These are phyloP conservation scores for Panagrolaimus sp. DNA, from an alignment of 1,140 invertebrate genomes.

Conservation along the genomic window DNA sequence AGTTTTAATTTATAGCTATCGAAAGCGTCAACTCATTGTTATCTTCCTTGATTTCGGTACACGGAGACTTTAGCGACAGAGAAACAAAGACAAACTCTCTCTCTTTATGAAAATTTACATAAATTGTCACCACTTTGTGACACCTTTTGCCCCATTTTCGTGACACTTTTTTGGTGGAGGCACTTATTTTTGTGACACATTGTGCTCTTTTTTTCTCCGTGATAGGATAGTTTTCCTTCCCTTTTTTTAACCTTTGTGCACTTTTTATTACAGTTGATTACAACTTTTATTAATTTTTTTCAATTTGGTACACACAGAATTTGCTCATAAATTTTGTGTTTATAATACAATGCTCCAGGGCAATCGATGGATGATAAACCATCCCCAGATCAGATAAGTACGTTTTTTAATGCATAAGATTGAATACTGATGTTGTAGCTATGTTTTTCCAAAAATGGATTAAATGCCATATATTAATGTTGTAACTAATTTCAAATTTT, in stretches of 20 bases:
- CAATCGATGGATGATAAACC: constrained; percentile 88
- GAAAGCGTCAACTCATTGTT: constrained; percentile 46
- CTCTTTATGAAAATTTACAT: too few relatives aligned
- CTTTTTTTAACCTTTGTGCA: constrained; percentile 18
- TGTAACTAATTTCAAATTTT: constrained; percentile 74
- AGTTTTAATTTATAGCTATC: constrained; percentile 56
- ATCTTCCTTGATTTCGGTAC: constrained; percentile 59
- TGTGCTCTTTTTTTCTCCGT: too few relatives aligned
- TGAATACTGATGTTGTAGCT: constrained; percentile 66
- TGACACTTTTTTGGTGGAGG: too few relatives aligned
- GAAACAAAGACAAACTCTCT: too few relatives aligned
- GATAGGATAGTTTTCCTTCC: constrained; percentile 41
- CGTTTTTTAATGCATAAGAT: constrained; percentile 61
- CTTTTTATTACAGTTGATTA: constrained; percentile 48
- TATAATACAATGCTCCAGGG: constrained; percentile 94
- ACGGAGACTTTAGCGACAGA: too few relatives aligned
- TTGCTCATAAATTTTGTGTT: constrained; percentile 93
- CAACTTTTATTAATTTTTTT: constrained; percentile 92
- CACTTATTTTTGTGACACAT: too few relatives aligned
- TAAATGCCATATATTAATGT: constrained; percentile 81
- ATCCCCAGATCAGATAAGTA: constrained; percentile 85
- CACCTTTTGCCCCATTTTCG: too few relatives aligned
- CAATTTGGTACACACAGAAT: constrained; percentile 84
- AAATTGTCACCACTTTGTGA: too few relatives aligned
- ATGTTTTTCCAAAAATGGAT: constrained; percentile 90